Percentiles rank a stretch among this genome's conserved stretches.
Conservation (phyloP, 2,888 invertebrate genomes). For the Antitype chi region DNA sequence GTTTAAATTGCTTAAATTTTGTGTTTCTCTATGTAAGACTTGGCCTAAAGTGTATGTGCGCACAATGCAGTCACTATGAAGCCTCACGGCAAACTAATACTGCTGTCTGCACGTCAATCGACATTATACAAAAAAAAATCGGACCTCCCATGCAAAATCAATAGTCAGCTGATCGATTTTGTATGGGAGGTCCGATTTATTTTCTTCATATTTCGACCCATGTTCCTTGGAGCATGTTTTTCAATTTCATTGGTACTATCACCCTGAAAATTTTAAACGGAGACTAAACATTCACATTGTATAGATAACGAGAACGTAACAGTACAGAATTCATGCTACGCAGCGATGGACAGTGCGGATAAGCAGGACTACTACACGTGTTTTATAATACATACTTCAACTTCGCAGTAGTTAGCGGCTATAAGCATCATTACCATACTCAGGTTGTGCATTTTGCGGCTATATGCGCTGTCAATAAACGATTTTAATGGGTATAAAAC, state of each 20-base stretch:
- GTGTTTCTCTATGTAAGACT: not conserved
- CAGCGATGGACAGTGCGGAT: not conserved
- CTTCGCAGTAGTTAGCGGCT: not conserved
- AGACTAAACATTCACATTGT: no score
- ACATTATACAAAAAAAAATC: not conserved
- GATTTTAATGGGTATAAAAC: not conserved
- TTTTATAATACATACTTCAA: not conserved
- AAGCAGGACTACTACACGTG: not conserved
- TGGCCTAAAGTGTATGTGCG: not conserved
- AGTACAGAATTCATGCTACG: not conserved
- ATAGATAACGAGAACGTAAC: no score
- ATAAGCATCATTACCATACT: not conserved
- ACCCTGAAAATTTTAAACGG: no score
- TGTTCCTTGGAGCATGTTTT: no score
- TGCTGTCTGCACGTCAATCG: not conserved
- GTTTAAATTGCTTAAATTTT: not conserved
- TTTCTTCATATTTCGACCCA: no score
- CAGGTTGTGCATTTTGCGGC: not conserved
- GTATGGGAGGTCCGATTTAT: no score
- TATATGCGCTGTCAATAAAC: not conserved
- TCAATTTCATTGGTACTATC: no score
- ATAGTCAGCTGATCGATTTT: no score
- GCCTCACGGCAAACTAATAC: not conserved
- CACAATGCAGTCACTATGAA: not conserved
- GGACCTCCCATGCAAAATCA: no score